A percentile compares a stretch with the other conserved stretches of the same genome.
Evolutionary conservation across 2,797 vertebrate genomes (phyloP).

Genomic region (Clarias fuscus): DNA sequence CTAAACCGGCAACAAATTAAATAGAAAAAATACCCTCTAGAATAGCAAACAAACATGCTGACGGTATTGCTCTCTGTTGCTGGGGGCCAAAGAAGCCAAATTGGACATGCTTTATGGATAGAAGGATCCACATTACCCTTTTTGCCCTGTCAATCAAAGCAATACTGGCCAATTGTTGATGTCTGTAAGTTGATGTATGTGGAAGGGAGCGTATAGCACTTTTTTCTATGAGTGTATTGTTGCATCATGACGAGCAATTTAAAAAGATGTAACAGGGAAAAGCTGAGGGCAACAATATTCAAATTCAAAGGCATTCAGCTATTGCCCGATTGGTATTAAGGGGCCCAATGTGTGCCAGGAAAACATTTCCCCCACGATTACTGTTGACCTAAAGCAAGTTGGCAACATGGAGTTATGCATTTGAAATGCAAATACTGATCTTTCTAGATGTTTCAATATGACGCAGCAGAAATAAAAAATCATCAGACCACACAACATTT

Average conservation of each 20-base stretch:
- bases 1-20: neutral
- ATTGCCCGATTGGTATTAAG: neutral
- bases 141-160: neutral
- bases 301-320: neutral
- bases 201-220: neutral
- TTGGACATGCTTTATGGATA: neutral
- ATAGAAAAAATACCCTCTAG: neutral
- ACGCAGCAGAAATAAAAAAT: neutral
- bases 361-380: neutral
- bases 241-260: neutral
- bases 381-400: neutral
- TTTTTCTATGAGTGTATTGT: neutral
- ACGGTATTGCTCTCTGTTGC: neutral
- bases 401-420: neutral
- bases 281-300: neutral
- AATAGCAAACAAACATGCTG: neutral
- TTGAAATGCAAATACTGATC: neutral
- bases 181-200: neutral
- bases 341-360: neutral
- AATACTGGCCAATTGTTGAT: neutral
- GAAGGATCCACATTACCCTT: no score
- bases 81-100: neutral
- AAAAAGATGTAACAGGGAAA: neutral
- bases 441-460: neutral
- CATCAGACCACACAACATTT: neutral